A percentile compares a stretch with the other conserved stretches of the same genome.
phyloP scores from a whole-genome alignment of 2,113 vertebrate species.

The Nothocercus nigrocapillus region DNA sequence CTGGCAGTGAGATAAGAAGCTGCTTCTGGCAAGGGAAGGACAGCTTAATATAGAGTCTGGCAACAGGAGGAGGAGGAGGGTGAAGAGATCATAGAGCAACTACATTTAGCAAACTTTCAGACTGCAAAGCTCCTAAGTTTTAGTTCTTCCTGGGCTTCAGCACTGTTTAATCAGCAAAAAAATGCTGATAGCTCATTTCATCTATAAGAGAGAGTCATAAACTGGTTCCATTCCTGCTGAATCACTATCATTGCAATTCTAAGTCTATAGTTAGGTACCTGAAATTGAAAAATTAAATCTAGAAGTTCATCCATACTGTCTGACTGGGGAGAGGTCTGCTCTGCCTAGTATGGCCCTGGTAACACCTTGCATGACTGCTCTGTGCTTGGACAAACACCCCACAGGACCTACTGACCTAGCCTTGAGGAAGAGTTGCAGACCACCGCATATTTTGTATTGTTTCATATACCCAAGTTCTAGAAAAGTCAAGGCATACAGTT shows the following conservation, averaged over 20 bases:
- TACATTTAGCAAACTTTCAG: neutral
- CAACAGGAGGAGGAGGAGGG: neutral
- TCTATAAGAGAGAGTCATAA: neutral
- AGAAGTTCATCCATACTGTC: rapidly evolving
- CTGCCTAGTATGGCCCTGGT: neutral
- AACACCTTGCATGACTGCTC: neutral
- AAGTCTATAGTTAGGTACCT: neutral
- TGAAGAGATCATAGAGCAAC: neutral
- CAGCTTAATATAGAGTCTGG: neutral
- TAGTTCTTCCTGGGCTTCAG: neutral
- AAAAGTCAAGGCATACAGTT: neutral
- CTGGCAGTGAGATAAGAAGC: neutral
- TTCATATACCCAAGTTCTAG: neutral
- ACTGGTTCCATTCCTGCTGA: neutral
- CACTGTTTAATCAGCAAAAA: neutral
- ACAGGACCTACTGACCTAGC: neutral
- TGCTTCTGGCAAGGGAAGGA: neutral
- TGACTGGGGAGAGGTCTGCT: rapidly evolving
- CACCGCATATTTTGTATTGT: rapidly evolving
- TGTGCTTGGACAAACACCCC: neutral
- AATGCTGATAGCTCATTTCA: rapidly evolving
- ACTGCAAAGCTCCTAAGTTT: neutral
- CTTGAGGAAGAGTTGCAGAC: neutral
- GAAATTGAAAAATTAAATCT: neutral
- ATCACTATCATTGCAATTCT: neutral